Evolutionary conservation across 2,113 vertebrate genomes (phyloP), one percentile per base, ranked within the genome.

Genomic region (Athene noctua): DNA sequence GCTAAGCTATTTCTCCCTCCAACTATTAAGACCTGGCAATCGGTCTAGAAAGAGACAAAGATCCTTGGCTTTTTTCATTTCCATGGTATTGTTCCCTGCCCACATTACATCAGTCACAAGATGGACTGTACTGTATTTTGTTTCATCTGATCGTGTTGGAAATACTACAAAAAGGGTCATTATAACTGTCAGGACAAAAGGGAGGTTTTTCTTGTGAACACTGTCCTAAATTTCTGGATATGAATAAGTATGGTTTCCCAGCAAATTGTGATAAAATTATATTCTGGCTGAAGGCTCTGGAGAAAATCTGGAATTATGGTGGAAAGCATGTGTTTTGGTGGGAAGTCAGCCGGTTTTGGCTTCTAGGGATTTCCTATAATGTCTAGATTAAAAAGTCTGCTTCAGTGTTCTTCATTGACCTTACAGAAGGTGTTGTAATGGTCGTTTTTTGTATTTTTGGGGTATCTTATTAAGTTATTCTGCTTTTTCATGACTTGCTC

Each of bases 71-170:
- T 85, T 93, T 88, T 88, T 78, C 47, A 18, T 88, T 94, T 90
- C 66, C 52, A 74, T 54, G n/a, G 86, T 88, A 86, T 95, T 95
- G 94, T 93, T 95, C 80, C 73, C 57, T 92, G 83, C 80, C 77
- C 25, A 5, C 86, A 65, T 94, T 92, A 81, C 80, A 93, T 92
- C 82, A 78, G 72, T 84, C 68, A 57, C 65, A 46, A 65, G 75
- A 80, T 52, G 90, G 92, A 29, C 80, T 86, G 15, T 61, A 5
- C 38, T 62, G 74, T 65, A 13, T 94, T 75, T 83, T 86, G 47
- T 86, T 93, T 86, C 65, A 29, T 83, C 68, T 19, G 47, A 52
- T 89, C 17, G 0, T 49, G 40, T 71, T 90, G 75, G 67, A 80
- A 88, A 30, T 80, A 15, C 8, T 80, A 55, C 67, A 75, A 5